These are phyloP conservation scores for Thalpophila matura DNA, from an alignment of 2,888 invertebrate genomes.

Conservation along the genomic window DNA sequence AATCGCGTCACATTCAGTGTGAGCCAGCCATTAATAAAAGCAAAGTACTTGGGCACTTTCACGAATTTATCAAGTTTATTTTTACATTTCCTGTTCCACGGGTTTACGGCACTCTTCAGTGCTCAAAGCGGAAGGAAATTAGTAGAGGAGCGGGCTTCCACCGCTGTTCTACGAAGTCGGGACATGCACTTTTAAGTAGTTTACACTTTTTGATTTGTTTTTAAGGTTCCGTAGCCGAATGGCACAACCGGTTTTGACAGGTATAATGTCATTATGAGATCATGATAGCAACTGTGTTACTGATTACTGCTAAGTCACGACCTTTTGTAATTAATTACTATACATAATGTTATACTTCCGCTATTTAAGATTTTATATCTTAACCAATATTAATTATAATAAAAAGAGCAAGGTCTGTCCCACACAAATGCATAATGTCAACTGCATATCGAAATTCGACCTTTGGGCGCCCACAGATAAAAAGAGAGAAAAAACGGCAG, in stretches of 20 bases:
- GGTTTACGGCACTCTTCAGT: constrained; percentile 17
- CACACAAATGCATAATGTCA: constrained; percentile 6
- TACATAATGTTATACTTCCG: background rate
- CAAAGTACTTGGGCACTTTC: constrained; percentile 11
- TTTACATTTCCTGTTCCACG: constrained; percentile 32
- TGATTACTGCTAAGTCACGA: too few species aligned
- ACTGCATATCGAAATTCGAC: background rate
- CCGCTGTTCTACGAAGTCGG: constrained; percentile 3
- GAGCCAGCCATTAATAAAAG: background rate
- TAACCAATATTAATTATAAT: background rate
- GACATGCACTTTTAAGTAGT: background rate
- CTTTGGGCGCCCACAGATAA: background rate
- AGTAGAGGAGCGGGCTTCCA: constrained; percentile 7
- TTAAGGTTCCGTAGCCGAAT: too few species aligned
- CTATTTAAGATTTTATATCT: too few species aligned
- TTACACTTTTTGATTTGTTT: constrained; percentile 4
- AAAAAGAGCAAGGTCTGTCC: constrained; percentile 34
- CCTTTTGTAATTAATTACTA: too few species aligned
- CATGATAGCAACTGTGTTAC: too few species aligned
- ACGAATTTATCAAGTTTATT: constrained; percentile 40
- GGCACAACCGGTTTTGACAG: too few species aligned
- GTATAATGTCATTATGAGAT: too few species aligned
- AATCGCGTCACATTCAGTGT: background rate
- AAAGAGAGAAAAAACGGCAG: too few species aligned
- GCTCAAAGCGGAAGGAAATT: constrained; percentile 17